phyloP scores from a whole-genome alignment of 1,140 invertebrate species.

The Drosophila ananassae region DNA sequence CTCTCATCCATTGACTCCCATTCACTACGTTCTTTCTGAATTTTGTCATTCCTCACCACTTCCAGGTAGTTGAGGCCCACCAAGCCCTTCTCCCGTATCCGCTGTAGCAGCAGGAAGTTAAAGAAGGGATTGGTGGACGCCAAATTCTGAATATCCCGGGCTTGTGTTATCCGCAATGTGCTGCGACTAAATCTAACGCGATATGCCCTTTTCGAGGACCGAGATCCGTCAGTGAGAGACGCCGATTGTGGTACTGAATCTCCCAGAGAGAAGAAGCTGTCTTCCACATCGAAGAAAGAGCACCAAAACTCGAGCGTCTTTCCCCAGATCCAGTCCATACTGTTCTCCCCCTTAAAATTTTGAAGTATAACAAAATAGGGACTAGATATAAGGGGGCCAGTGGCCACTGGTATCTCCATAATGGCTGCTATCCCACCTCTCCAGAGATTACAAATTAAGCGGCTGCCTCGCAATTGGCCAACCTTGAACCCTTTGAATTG shows the following conservation, averaged over 20 bases:
- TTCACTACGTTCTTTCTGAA: background rate
- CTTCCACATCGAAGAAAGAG: background rate
- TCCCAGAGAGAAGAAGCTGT: background rate
- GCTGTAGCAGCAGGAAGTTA: slow-evolving; percentile 6
- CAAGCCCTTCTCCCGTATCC: background rate
- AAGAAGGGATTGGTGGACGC: slow-evolving; percentile 18
- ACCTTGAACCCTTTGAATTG: slow-evolving; percentile 72
- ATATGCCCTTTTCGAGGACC: background rate
- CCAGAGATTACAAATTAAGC: slow-evolving; percentile 60
- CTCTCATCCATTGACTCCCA: slow-evolving; percentile 9
- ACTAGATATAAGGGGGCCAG: background rate
- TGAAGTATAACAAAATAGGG: background rate
- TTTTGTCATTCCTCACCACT: background rate
- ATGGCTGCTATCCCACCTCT: slow-evolving; percentile 34
- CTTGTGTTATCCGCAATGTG: background rate
- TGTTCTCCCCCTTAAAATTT: slow-evolving; percentile 7
- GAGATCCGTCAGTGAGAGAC: background rate
- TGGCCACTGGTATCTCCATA: slow-evolving; percentile 11
- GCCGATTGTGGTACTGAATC: background rate
- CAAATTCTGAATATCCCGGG: background rate
- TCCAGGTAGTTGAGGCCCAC: slow-evolving; percentile 15
- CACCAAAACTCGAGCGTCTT: slow-evolving; percentile 16
- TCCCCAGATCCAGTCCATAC: slow-evolving; percentile 14
- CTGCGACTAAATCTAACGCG: background rate
- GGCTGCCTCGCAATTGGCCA: slow-evolving; percentile 32